Evolutionary conservation across 2,888 invertebrate genomes (phyloP), one percentile per base, ranked within the genome.

Genomic region (Apotomis turbidana): DNA sequence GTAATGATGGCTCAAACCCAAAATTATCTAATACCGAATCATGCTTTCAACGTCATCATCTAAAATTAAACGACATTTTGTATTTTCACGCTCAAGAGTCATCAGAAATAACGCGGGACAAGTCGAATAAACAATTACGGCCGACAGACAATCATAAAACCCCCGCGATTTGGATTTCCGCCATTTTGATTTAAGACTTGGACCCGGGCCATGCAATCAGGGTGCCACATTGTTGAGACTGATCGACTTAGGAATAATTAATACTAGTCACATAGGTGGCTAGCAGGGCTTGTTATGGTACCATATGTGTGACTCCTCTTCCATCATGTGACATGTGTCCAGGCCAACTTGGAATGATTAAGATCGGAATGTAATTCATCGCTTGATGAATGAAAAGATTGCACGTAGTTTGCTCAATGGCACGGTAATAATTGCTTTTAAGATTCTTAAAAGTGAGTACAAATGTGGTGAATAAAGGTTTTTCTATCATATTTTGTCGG

Each of bases 141-240:
- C 78, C 73, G 71, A 74, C 78, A 78, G 84, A 84, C 85, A 83
- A 85, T 87, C 85, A 85, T 88, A 89, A 88, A 90, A 87, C 84
- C 84, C 84, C 81, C 83, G 85, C 85, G 85, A 84, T 80, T 69
- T 78, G 79, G 84, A 83, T 86, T 87, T 88, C 87, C 89, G 86
- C 88, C 85, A 89, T 90, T 84, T 84, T 89, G 88, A 91, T 90
- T 88, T 85, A 91, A 81, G 82, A 84, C 78, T 91, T 92, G 91
- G 91, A 88, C 74, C 75, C 75, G 79, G 69, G 82, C 90, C 90
- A 91, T 90, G 76, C 83, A 80, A 76, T 75, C 59, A 73, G 74
- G 73, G 76, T 71, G 75, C 78, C 78, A 74, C 77, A 78, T 78
- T 68, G 71, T 71, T 71, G 15, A 62, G 52, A 51, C 44, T 51